Evolutionary conservation across 2,888 invertebrate genomes (phyloP).

Genomic region (Epicampocera succincta): DNA sequence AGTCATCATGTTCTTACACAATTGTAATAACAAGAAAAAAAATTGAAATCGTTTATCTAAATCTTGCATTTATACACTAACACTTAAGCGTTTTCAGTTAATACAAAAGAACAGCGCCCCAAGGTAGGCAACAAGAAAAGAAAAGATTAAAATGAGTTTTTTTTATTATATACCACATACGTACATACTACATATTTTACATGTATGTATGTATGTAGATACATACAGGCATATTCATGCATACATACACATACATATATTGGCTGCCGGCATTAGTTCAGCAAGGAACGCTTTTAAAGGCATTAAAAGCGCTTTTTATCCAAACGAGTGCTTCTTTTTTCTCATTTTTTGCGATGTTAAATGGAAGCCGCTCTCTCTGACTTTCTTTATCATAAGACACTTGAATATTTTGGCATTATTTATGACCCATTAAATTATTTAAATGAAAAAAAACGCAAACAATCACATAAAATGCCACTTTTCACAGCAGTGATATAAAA

Average conservation of each 20-base stretch:
- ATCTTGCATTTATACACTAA: slow-evolving; percentile 9
- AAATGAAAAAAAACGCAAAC: slow-evolving; percentile 36
- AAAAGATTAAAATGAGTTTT: slow-evolving; percentile 37
- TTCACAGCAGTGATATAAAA: slow-evolving; percentile 12
- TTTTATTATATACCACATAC: too few species aligned
- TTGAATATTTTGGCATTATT: slow-evolving; percentile 49
- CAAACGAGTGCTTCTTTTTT: too few species aligned
- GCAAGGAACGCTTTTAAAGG: too few species aligned
- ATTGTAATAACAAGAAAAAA: slow-evolving; percentile 7
- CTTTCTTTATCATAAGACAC: too few species aligned
- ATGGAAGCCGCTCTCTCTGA: too few species aligned
- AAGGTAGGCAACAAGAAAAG: slow-evolving; percentile 58
- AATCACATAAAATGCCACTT: slow-evolving; percentile 38
- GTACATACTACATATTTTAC: too few species aligned
- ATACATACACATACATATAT: too few species aligned
- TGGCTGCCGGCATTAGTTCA: too few species aligned
- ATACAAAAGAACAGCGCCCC: slow-evolving; percentile 37
- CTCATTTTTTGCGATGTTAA: too few species aligned
- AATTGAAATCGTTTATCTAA: slow-evolving; percentile 19
- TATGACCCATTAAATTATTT: slow-evolving; percentile 64
- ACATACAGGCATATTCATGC: too few species aligned
- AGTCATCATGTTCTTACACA: slow-evolving; percentile 13
- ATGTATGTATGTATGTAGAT: too few species aligned
- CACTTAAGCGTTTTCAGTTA: background rate
- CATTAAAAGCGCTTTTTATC: too few species aligned